Evolutionary conservation across 2,797 vertebrate species (phyloP).

Genomic region (Halcyon badia): DNA sequence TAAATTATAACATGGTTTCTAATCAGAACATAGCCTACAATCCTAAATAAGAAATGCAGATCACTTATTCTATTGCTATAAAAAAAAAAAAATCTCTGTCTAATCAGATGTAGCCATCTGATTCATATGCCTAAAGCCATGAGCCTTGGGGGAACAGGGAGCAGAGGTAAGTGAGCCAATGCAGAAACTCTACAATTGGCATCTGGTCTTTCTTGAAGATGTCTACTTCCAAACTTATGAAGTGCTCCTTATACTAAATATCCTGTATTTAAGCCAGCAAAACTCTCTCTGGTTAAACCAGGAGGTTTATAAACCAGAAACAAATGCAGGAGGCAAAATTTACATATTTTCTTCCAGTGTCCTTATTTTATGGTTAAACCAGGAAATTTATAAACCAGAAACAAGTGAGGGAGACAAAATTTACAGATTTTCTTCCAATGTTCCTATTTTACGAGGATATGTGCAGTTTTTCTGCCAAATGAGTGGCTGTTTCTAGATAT

Average conservation of each 20-base stretch:
- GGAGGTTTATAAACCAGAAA: background rate
- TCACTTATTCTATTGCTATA: background rate
- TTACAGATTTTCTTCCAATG: background rate
- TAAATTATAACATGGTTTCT: background rate
- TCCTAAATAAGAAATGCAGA: background rate
- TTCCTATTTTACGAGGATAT: background rate
- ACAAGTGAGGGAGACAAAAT: background rate
- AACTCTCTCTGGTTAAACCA: background rate
- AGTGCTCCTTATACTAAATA: background rate
- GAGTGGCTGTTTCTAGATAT: background rate
- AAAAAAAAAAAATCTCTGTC: background rate
- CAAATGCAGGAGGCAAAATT: background rate
- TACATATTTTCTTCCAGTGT: background rate
- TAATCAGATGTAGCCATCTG: background rate
- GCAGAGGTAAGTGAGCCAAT: background rate
- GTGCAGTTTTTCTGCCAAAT: background rate
- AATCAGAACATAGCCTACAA: background rate
- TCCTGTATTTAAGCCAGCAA: background rate
- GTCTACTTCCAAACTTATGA: background rate
- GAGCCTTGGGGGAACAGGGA: background rate
- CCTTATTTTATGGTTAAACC: background rate
- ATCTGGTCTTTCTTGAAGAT: background rate
- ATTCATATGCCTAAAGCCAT: background rate
- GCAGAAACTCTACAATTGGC: background rate
- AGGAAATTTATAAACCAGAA: background rate